Conservation (phyloP, 1,140 invertebrate genomes). For the Phthorimaea operculella region DNA sequence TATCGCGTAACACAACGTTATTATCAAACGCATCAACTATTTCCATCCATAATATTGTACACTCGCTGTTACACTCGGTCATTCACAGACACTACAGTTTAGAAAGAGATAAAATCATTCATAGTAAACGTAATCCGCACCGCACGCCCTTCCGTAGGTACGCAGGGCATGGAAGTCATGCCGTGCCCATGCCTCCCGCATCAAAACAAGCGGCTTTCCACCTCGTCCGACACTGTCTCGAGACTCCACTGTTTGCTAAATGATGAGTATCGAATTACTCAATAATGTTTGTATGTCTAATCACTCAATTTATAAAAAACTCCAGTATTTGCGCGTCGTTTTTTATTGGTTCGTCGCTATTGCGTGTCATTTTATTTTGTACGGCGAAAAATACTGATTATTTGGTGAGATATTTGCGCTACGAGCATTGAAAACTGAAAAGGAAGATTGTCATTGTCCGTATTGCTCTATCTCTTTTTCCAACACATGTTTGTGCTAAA, state of each 20-base stretch:
- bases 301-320: constrained; percentile 58
- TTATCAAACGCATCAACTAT: constrained; percentile 64
- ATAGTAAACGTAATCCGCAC: constrained; percentile 65
- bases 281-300: constrained; percentile 45
- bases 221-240: constrained; percentile 31
- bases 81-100: constrained; percentile 65
- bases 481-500: background rate
- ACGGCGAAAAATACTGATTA: background rate
- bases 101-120: constrained; percentile 69
- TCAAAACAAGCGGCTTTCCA: constrained; percentile 58
- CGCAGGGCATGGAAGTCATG: constrained; percentile 67
- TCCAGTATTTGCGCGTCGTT: constrained; percentile 62
- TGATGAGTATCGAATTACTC: constrained; percentile 37
- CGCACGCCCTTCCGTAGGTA: constrained; percentile 63
- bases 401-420: background rate
- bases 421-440: background rate
- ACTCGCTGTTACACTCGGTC: constrained; percentile 63
- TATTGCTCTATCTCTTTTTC: background rate
- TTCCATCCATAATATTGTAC: constrained; percentile 64
- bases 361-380: constrained; percentile 58
- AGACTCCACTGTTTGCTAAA: constrained; percentile 30
- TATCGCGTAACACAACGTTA: constrained; percentile 22
- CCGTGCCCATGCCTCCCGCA: constrained; percentile 59
- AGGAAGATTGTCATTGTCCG: background rate
- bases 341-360: constrained; percentile 64